Conservation (phyloP, 2,113 vertebrate genomes). For the Antennarius striatus region DNA sequence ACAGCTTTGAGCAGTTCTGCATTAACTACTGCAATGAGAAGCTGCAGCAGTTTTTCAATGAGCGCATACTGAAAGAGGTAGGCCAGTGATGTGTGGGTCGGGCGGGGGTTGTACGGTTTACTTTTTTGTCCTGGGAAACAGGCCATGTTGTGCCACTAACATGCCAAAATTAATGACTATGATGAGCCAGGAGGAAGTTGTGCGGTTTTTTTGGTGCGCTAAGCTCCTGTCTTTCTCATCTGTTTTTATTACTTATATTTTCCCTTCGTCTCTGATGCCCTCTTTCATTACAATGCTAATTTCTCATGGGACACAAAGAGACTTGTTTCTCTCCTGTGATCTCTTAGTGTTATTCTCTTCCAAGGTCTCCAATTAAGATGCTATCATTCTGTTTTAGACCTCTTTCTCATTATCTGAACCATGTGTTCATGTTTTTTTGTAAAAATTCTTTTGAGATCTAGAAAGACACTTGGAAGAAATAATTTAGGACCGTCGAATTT, state of each 20-base stretch:
- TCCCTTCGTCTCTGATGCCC: slow-evolving; percentile 17
- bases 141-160: slow-evolving; percentile 27
- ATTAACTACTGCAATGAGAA: slow-evolving; percentile 99
- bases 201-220: background rate
- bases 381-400: slow-evolving; percentile 20
- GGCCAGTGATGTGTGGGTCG: slow-evolving; percentile 40
- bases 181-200: background rate
- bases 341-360: slow-evolving; percentile 51
- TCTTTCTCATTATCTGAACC: slow-evolving; percentile 32
- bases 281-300: slow-evolving; percentile 65
- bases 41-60: slow-evolving; percentile 98
- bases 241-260: slow-evolving; percentile 21
- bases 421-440: slow-evolving; percentile 27
- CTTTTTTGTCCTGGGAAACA: slow-evolving; percentile 35
- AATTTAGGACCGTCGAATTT: background rate
- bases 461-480: background rate
- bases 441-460: slow-evolving; percentile 3
- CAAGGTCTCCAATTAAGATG: slow-evolving; percentile 55
- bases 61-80: slow-evolving; percentile 99
- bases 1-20: slow-evolving; percentile 99
- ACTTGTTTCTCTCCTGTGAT: slow-evolving; percentile 59
- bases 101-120: slow-evolving; percentile 18
- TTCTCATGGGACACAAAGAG: slow-evolving; percentile 56
- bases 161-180: slow-evolving; percentile 23
- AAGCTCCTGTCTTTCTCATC: slow-evolving; percentile 10